Evolutionary conservation across 1,140 invertebrate species (phyloP).

Genomic region (Caligus rogercresseyi): DNA sequence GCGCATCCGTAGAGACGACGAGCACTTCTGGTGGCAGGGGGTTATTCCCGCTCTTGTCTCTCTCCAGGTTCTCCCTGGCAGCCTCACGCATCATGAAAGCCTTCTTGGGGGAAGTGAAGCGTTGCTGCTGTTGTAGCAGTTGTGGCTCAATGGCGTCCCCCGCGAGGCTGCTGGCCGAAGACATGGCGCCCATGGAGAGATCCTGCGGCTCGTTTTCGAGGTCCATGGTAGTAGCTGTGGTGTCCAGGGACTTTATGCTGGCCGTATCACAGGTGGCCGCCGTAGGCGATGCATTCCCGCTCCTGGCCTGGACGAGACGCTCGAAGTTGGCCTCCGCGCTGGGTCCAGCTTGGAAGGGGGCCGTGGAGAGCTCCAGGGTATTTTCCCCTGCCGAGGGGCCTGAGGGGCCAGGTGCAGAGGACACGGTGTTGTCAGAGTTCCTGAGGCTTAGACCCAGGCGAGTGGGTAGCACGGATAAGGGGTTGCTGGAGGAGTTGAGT

Average conservation of each 20-base stretch:
- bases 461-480: conserved; percentile 51
- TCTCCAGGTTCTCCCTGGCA: conserved; percentile 12
- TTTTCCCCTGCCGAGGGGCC: too few relatives aligned
- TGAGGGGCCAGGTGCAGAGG: neutral
- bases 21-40: conserved; percentile 32
- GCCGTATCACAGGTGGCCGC: conserved; percentile 14
- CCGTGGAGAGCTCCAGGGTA: conserved; percentile 4
- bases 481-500: conserved; percentile 28
- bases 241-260: conserved; percentile 5
- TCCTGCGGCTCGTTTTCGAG: conserved; percentile 32
- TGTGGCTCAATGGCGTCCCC: neutral
- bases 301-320: neutral
- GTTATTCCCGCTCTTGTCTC: conserved; percentile 9
- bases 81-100: conserved; percentile 15
- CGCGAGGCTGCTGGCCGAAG: neutral
- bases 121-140: neutral
- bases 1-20: conserved; percentile 31
- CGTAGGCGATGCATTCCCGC: conserved; percentile 11
- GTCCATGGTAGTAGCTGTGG: conserved; percentile 10
- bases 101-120: conserved; percentile 19
- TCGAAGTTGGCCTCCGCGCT: conserved; percentile 13
- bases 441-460: conserved; percentile 54
- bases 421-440: conserved; percentile 19
- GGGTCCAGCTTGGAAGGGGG: conserved; percentile 2
- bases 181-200: conserved; percentile 25